Conservation (phyloP, 2,888 invertebrate genomes). For the Rotaria magnacalcarata region DNA sequence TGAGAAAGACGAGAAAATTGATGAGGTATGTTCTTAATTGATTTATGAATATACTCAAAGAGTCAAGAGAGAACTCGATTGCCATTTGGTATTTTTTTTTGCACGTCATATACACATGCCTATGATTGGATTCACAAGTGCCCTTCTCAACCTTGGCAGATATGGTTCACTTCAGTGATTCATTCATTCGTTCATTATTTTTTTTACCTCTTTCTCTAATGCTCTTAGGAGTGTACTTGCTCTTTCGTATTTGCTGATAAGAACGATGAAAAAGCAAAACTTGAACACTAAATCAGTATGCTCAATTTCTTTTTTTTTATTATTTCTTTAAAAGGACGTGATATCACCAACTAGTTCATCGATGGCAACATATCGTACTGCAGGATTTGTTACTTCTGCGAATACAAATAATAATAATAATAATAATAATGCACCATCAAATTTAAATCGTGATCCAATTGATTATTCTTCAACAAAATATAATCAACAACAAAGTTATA, state of each 20-base stretch:
- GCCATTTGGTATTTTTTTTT: neutral
- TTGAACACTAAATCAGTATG: neutral
- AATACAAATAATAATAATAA: constrained; percentile 25
- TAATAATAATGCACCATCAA: neutral
- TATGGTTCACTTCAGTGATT: constrained; percentile 12
- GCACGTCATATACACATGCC: neutral
- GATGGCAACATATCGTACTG: constrained; percentile 6
- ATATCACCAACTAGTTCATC: neutral
- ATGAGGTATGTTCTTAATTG: constrained; percentile 11
- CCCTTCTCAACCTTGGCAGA: constrained; percentile 1
- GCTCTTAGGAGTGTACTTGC: neutral
- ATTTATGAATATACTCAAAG: neutral
- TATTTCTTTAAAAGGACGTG: neutral
- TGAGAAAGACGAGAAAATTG: neutral
- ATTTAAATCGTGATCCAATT: neutral
- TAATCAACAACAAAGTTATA: neutral
- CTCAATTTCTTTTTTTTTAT: neutral
- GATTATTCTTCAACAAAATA: neutral
- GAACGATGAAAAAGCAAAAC: neutral
- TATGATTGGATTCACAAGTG: constrained; percentile 6
- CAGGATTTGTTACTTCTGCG: neutral
- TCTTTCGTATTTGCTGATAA: constrained; percentile 1
- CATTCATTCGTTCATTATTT: neutral
- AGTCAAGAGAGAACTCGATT: neutral
- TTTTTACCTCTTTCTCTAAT: neutral